These are phyloP conservation scores for Melieria omissa DNA, from an alignment of 2,888 invertebrate genomes.

Conservation along the genomic window DNA sequence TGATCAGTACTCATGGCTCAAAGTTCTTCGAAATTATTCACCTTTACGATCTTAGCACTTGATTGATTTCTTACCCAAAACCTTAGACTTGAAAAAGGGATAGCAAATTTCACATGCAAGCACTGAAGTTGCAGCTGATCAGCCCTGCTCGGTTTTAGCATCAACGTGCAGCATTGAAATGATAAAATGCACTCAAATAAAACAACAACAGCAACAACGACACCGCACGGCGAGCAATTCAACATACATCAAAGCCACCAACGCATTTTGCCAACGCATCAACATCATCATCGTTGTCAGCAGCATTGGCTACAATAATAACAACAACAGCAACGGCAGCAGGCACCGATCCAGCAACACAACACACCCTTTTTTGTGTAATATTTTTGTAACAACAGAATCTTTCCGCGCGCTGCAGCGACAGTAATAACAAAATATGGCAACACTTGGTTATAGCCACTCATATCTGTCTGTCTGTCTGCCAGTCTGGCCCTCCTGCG, in stretches of 20 bases:
- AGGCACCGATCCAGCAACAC: background rate
- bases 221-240: background rate
- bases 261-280: background rate
- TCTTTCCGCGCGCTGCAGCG: no score
- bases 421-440: no score
- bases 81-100: no score
- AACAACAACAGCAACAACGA: background rate
- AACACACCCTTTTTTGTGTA: slow-evolving; percentile 5
- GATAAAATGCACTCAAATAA: background rate
- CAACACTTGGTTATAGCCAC: no score
- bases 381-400: background rate
- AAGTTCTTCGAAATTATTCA: background rate
- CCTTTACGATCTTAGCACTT: no score
- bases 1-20: background rate
- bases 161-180: background rate
- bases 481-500: background rate
- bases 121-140: no score
- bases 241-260: slow-evolving; percentile 18
- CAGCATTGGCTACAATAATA: background rate
- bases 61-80: no score
- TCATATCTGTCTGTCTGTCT: background rate
- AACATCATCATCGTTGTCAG: background rate
- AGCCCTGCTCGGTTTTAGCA: no score
- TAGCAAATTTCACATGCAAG: no score
- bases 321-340: background rate